Conservation (phyloP, 2,888 invertebrate genomes). For the Trichopria drosophilae region DNA sequence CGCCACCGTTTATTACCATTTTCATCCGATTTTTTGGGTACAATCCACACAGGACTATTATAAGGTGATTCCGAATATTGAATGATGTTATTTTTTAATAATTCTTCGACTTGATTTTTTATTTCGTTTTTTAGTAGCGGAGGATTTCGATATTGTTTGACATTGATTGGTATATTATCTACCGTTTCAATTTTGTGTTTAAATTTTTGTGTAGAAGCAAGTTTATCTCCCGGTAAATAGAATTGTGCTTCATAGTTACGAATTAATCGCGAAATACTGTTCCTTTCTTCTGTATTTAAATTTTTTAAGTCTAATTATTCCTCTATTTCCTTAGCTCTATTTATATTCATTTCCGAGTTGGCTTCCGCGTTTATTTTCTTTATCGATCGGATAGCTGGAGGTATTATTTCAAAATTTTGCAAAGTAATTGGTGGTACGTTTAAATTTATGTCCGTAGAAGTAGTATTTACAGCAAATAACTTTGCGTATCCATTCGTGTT, state of each 20-base stretch:
- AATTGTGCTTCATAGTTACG: slow-evolving; percentile 4
- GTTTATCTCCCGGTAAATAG: slow-evolving; percentile 13
- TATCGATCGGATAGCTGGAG: too few relatives aligned
- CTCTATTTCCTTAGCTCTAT: too few relatives aligned
- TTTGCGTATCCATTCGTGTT: slow-evolving; percentile 3
- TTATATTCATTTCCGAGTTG: too few relatives aligned
- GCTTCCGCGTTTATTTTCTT: too few relatives aligned
- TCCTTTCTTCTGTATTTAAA: too few relatives aligned
- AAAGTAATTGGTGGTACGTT: too few relatives aligned
- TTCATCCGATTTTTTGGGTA: background rate
- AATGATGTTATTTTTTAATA: slow-evolving; percentile 3
- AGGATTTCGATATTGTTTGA: slow-evolving; percentile 5
- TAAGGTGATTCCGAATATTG: background rate
- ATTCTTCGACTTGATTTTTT: slow-evolving; percentile 5
- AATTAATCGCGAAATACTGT: background rate
- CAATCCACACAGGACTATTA: slow-evolving; percentile 3
- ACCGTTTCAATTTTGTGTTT: slow-evolving; percentile 14
- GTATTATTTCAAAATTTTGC: too few relatives aligned
- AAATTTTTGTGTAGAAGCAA: slow-evolving; percentile 5
- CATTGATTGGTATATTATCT: slow-evolving; percentile 5
- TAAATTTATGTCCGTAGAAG: slow-evolving; percentile 1
- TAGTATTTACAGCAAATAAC: slow-evolving; percentile 11
- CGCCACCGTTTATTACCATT: slow-evolving; percentile 1
- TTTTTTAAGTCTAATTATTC: too few relatives aligned
- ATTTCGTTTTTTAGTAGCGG: slow-evolving; percentile 7